phyloP scores from a whole-genome alignment of 2,888 invertebrate genomes.

The Dascillus cervinus region DNA sequence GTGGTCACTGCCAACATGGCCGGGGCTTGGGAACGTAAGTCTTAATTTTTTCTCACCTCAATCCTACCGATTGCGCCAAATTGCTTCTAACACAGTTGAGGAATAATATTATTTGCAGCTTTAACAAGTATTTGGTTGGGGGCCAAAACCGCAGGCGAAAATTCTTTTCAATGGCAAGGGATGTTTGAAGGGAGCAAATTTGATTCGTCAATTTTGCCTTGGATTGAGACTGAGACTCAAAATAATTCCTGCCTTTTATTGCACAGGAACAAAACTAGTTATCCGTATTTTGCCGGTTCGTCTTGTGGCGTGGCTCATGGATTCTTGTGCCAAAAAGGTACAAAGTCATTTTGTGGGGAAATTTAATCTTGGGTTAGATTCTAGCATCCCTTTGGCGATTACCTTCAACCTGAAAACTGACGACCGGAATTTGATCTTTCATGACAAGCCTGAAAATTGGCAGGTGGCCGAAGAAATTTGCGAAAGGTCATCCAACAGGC shows the following conservation, averaged over 20 bases:
- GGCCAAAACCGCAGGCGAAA: background rate
- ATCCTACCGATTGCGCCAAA: no score
- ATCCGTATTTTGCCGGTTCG: background rate
- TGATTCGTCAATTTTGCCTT: no score
- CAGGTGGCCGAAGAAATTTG: conserved; percentile 1
- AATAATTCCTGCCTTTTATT: no score
- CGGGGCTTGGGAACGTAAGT: background rate
- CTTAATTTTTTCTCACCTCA: no score
- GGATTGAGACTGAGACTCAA: no score
- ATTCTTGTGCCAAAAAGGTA: conserved; percentile 3
- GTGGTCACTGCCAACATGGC: background rate
- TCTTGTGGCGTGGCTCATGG: conserved; percentile 1
- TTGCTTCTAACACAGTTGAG: no score
- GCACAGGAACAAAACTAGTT: no score
- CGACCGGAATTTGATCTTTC: conserved; percentile 1
- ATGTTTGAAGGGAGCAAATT: no score
- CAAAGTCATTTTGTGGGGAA: background rate
- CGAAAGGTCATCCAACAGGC: background rate
- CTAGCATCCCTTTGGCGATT: conserved; percentile 1
- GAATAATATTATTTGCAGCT: no score
- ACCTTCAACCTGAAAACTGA: conserved; percentile 1
- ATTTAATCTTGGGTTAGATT: no score
- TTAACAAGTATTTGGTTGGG: conserved; percentile 1
- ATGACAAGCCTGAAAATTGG: conserved; percentile 3
- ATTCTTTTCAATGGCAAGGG: no score